Evolutionary conservation across 2,888 invertebrate genomes (phyloP).

Genomic region (Pseudococcus viburni): DNA sequence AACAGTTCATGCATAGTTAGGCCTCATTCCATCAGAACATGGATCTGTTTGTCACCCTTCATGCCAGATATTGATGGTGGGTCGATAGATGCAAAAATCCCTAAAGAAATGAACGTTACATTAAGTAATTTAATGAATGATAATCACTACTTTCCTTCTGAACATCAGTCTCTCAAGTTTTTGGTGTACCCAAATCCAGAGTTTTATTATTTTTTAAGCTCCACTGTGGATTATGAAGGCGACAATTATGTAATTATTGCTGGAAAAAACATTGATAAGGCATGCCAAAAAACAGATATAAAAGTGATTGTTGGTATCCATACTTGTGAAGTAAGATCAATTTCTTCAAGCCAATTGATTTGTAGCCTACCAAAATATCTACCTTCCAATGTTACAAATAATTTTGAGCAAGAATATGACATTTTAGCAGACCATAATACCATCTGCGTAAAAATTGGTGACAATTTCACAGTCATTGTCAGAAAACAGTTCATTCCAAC

Average conservation of each 20-base stretch:
- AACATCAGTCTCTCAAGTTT: not conserved
- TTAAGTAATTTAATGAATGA: slow-evolving; percentile 86
- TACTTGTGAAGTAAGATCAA: not conserved
- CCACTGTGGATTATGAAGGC: not conserved
- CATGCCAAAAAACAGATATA: not conserved
- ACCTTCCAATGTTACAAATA: no score
- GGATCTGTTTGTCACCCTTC: slow-evolving; percentile 89
- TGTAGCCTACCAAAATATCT: not conserved
- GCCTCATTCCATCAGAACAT: slow-evolving; percentile 80
- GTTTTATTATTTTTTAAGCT: not conserved
- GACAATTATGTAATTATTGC: not conserved
- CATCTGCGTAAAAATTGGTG: not conserved
- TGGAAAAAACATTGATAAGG: not conserved
- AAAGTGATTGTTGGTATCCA: not conserved
- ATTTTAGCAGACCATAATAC: not conserved
- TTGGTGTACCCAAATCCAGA: not conserved
- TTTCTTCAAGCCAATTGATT: not conserved
- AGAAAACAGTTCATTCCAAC: not conserved
- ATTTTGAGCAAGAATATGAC: not conserved
- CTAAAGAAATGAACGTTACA: slow-evolving; percentile 83
- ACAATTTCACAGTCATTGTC: not conserved
- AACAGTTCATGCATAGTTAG: slow-evolving; percentile 78
- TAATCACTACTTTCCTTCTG: not conserved
- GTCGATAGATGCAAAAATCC: slow-evolving; percentile 81
- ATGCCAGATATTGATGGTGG: slow-evolving; percentile 80